Percentiles rank a stretch among this genome's conserved stretches.
phyloP scores from a whole-genome alignment of 2,113 vertebrate species.

The Ictalurus furcatus region DNA sequence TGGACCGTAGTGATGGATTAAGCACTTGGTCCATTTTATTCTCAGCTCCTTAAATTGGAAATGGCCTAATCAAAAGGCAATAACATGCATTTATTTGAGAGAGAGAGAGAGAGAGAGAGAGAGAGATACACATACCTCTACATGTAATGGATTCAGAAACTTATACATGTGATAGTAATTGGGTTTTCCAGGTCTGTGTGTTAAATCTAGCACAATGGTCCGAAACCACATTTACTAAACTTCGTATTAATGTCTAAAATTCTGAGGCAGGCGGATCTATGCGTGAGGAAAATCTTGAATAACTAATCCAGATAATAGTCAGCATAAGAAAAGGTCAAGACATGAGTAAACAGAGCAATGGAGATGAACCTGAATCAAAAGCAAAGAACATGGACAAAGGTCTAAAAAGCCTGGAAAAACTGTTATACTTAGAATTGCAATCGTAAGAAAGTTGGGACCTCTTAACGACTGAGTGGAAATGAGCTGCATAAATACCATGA shows the following conservation, averaged over 20 bases:
- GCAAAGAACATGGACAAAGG: not conserved
- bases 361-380: not conserved
- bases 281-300: not conserved
- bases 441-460: not conserved
- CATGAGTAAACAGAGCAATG: not conserved
- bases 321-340: not conserved
- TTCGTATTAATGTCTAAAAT: not conserved
- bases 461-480: not conserved
- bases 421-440: not conserved
- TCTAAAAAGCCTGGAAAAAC: conserved; percentile 1
- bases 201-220: not conserved
- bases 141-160: not conserved
- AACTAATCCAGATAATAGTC: not conserved
- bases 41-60: conserved; percentile 12
- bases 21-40: conserved; percentile 36
- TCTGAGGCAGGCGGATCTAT: not conserved
- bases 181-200: not conserved
- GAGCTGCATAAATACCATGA: not conserved
- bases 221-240: not conserved
- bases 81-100: conserved; percentile 7
- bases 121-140: not conserved
- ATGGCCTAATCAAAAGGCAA: conserved; percentile 17
- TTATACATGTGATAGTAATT: not conserved
- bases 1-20: conserved; percentile 31
- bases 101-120: not conserved